Percentiles rank a stretch among this genome's conserved stretches.
Evolutionary conservation across 2,113 vertebrate species (phyloP).

Genomic region (Heliornis fulica): DNA sequence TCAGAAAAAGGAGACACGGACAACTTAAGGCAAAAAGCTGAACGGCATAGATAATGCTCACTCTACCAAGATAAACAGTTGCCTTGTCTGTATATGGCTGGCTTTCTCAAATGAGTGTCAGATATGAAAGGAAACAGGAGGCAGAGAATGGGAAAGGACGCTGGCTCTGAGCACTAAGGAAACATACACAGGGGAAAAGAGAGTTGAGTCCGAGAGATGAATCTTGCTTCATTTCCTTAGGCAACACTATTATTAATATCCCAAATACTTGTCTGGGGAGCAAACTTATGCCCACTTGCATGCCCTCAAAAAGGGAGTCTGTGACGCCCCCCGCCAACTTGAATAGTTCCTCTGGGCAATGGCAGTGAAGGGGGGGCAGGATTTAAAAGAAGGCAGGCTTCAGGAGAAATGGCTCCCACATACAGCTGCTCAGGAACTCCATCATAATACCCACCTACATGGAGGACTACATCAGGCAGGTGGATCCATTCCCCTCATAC

Average conservation of each 20-base stretch:
- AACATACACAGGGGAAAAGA: neutral
- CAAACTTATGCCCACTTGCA: neutral
- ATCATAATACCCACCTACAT: neutral
- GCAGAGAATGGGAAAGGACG: neutral
- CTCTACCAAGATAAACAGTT: conserved; percentile 36
- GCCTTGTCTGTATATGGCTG: neutral
- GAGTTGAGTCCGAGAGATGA: neutral
- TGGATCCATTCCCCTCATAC: neutral
- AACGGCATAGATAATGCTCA: neutral
- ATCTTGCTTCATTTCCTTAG: neutral
- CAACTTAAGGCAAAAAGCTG: neutral
- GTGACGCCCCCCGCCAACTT: neutral
- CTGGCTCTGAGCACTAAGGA: neutral
- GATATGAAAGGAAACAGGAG: conserved; percentile 24
- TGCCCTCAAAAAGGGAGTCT: neutral
- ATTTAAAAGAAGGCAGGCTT: neutral
- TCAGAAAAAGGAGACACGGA: neutral
- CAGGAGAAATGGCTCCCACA: neutral
- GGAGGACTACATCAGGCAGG: neutral
- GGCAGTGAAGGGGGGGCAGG: too few species aligned
- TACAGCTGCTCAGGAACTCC: neutral
- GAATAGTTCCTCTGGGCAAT: neutral
- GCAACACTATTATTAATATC: neutral
- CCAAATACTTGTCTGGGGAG: neutral
- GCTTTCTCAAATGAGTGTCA: neutral